These are phyloP conservation scores for Staurois parvus DNA, from an alignment of 2,797 vertebrate genomes.

Conservation along the genomic window DNA sequence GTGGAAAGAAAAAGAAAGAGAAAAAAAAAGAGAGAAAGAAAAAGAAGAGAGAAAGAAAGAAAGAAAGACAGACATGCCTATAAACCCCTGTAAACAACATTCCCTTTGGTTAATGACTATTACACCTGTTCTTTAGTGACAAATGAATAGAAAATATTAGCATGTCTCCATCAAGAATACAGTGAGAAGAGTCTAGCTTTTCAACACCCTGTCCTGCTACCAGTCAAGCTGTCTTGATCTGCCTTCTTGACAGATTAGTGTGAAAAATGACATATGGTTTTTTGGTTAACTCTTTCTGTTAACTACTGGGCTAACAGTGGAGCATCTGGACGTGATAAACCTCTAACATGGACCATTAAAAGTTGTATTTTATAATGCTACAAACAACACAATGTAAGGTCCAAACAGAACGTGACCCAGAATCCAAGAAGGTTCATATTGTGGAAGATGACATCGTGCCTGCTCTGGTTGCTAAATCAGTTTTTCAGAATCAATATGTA, in stretches of 20 bases:
- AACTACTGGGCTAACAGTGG: slow-evolving; percentile 4
- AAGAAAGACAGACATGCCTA: no score
- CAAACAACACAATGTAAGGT: background rate
- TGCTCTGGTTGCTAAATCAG: no score
- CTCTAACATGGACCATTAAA: background rate
- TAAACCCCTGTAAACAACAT: no score
- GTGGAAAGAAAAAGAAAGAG: no score
- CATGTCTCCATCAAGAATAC: background rate
- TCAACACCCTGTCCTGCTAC: slow-evolving; percentile 48
- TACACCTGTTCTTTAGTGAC: slow-evolving; percentile 1
- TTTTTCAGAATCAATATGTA: no score
- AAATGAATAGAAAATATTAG: background rate
- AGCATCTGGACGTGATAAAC: slow-evolving; percentile 24
- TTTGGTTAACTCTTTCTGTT: slow-evolving; percentile 35
- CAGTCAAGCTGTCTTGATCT: slow-evolving; percentile 69
- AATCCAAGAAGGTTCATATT: no score
- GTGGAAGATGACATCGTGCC: no score
- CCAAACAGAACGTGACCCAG: no score
- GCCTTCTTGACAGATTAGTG: slow-evolving; percentile 45
- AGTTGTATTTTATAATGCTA: background rate
- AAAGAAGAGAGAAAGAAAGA: no score
- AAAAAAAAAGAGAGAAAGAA: no score
- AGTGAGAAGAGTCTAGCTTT: background rate
- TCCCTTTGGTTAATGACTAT: background rate
- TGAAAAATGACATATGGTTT: slow-evolving; percentile 51